Evolutionary conservation across 2,797 vertebrate species (phyloP), one percentile per base, ranked within the genome.

Genomic region (Sebastes paucispinis): DNA sequence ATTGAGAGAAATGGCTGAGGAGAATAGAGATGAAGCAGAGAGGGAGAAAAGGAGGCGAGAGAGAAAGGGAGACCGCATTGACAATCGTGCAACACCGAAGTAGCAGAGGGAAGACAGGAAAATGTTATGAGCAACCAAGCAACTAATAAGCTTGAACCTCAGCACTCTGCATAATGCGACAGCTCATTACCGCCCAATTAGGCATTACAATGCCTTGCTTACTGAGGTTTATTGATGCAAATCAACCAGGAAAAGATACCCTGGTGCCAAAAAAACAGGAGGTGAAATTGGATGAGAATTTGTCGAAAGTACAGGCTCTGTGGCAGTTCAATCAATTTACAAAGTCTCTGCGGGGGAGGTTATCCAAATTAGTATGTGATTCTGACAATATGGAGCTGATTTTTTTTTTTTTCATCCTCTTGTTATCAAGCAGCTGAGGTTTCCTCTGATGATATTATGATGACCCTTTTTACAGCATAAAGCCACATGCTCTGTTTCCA

Each of bases 101-200:
- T 86, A 90, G 89, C 80, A 71, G 87, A 93, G 88, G 88, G 89
- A 94, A 94, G 93, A 92, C 88, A 89, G 89, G 88, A 89, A 94
- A 95, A 96, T 95, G 94, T 95, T 95, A 95, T 94, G 94, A 94
- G 94, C 95, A 96, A 94, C 95, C 95, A 95, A 95, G 95, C 96
- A 96, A 94, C 96, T 96, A 96, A 96, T 95, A 96, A 95, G 94
- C 94, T 94, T 96, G 94, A 95, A 95, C 95, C 95, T 93, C 92
- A 83, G 92, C 93, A 95, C 94, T 95, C 92, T 94, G 94, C 94
- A 95, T 96, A 95, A 96, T 95, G 93, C 90, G 90, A 95, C 94
- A 94, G 93, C 94, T 95, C 95, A 96, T 96, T 96, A 96, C 95
- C 85, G 89, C 93, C 94, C 94, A 95, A 96, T 96, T 96, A 96